Conservation (phyloP, 2,113 vertebrate species). For the Lipotes vexillifer region DNA sequence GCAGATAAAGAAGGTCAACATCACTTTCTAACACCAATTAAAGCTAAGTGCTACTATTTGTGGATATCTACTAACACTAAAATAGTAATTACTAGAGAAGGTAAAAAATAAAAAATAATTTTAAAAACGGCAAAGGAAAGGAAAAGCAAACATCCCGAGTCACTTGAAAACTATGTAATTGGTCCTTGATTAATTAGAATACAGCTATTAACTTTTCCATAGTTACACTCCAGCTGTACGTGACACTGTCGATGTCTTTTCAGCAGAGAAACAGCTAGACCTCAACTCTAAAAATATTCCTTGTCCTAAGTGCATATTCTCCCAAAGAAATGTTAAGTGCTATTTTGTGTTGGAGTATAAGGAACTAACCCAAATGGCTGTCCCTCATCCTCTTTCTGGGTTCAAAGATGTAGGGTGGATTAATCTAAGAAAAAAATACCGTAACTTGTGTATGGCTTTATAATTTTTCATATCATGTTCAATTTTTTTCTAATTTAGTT, state of each 20-base stretch:
- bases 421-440: not conserved
- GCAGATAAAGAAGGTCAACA: not conserved
- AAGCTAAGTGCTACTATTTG: not conserved
- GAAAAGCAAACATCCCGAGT: not conserved
- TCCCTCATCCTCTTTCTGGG: not conserved
- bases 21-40: not conserved
- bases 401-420: not conserved
- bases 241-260: not conserved
- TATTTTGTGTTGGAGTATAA: not conserved
- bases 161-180: not conserved
- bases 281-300: not conserved
- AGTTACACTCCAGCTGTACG: not conserved
- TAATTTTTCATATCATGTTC: not conserved
- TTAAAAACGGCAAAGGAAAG: not conserved
- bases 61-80: not conserved
- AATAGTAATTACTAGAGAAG: not conserved
- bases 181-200: not conserved
- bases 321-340: not conserved
- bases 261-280: not conserved
- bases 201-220: not conserved
- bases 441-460: not conserved
- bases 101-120: not conserved
- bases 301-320: not conserved
- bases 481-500: not conserved
- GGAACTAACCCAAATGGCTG: not conserved